Evolutionary conservation across 2,797 vertebrate species (phyloP).

Genomic region (Schizopygopsis pylzovi): DNA sequence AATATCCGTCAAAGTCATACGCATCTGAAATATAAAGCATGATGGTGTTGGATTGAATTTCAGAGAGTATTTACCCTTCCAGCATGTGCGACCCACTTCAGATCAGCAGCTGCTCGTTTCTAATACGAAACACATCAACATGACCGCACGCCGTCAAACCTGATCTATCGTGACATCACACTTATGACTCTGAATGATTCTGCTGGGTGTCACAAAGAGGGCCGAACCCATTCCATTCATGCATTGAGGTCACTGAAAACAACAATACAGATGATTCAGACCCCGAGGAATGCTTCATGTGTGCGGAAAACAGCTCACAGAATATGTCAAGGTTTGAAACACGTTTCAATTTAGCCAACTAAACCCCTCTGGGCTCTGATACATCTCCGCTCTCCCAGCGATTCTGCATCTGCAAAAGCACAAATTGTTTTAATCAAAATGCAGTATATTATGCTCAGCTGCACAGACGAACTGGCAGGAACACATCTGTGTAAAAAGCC

Average conservation of each 20-base stretch:
- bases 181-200: constrained; percentile 37
- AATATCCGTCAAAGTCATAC: constrained; percentile 4
- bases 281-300: neutral
- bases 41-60: constrained; percentile 7
- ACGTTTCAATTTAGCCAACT: constrained; percentile 41
- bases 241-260: constrained; percentile 32
- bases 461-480: constrained; percentile 5
- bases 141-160: neutral
- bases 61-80: neutral
- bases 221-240: constrained; percentile 36
- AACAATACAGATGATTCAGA: constrained; percentile 41
- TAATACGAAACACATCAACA: neutral
- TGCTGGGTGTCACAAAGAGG: neutral
- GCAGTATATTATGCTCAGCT: constrained; percentile 10
- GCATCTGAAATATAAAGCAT: neutral
- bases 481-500: neutral
- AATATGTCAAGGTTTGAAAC: constrained; percentile 23
- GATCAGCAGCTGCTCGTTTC: constrained; percentile 18
- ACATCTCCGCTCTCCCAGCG: constrained; percentile 9
- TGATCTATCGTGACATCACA: constrained; percentile 42
- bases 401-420: constrained; percentile 34
- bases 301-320: neutral
- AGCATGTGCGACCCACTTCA: neutral
- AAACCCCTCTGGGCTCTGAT: constrained; percentile 20
- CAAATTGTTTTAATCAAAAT: constrained; percentile 59